A percentile compares a stretch with the other conserved stretches of the same genome.
Evolutionary conservation across 1,140 invertebrate genomes (phyloP).

Genomic region (Brachionus rotundiformis): DNA sequence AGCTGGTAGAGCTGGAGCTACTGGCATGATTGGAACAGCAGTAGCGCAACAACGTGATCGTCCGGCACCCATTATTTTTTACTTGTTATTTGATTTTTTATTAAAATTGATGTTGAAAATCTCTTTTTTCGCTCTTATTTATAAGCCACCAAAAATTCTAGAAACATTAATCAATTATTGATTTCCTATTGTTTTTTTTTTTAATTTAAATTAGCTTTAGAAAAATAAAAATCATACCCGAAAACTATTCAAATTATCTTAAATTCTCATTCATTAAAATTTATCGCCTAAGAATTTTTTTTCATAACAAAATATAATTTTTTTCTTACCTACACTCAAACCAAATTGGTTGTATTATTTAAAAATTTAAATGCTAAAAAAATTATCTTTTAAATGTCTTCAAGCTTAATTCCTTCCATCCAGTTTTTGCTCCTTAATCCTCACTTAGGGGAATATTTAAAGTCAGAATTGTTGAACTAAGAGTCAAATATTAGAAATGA

Average conservation of each 20-base stretch:
- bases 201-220: too few species aligned
- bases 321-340: not conserved
- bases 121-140: not conserved
- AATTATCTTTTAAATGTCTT: not conserved
- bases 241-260: not conserved
- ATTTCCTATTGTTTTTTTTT: not conserved
- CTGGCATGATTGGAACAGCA: not conserved
- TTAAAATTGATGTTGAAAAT: not conserved
- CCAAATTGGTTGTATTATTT: too few species aligned
- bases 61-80: conserved; percentile 2
- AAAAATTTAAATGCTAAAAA: conserved; percentile 5
- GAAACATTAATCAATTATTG: not conserved
- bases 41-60: not conserved
- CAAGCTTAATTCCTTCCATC: not conserved
- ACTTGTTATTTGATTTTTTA: not conserved
- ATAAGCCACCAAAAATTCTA: not conserved
- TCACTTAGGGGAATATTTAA: not conserved
- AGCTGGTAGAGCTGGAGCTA: not conserved
- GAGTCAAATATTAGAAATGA: not conserved
- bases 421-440: not conserved
- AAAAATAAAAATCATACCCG: too few species aligned
- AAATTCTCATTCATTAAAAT: not conserved
- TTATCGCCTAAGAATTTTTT: not conserved
- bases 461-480: not conserved
- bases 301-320: not conserved